Base-by-base conservation (phyloP, 2,888 invertebrate genomes). In the Lithophane socia region DNA sequence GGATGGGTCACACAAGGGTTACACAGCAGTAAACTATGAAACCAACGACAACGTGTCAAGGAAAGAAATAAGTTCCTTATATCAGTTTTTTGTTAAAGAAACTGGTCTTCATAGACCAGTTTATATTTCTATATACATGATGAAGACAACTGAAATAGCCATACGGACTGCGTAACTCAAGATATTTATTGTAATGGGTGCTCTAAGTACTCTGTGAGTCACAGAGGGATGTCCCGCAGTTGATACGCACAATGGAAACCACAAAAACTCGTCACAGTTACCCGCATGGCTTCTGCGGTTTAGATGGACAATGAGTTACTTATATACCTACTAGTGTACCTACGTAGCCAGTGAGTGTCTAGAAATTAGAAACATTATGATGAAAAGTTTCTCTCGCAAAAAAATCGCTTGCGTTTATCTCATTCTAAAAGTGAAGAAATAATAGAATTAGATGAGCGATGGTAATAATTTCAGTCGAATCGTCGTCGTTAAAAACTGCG, bases 281-380 rank as follows among this genome's bases (percentile, higher is more conserved):
- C 81, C 73, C 68, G 82, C 77, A 85, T 85, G 83, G 73, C 82
- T 82, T 83, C 85, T 74, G 85, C 61, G 83, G 85, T 83, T 83
- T 12, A 54, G 24, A 47, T 75, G 12, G 13, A 72, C 58, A 54
- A 3, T 56, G 60, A 60, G 24, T 58, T 64, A 37, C 47, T n/a
- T 52, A 4, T 64, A 3, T 47, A 47, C n/a, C n/a, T n/a, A n/a
- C 18, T 52, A 52, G 5, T 63, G 3, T 47, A 18, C 16, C 13
- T 37, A 72, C 44, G 37, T 47, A 54, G 21, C 52, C 47, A 49
- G 16, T 16, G 9, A 49, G 16, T 16, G 9, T 54, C 18, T n/a
- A 13, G 13, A 42, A 79, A 21, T 13, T 13, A 8, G 1, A 61
- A 52, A 58, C 5, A 49, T 54, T 9, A 21, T 8, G 18, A n/a